Evolutionary conservation across 2,113 vertebrate genomes (phyloP).

Genomic region (Cacatua alba): DNA sequence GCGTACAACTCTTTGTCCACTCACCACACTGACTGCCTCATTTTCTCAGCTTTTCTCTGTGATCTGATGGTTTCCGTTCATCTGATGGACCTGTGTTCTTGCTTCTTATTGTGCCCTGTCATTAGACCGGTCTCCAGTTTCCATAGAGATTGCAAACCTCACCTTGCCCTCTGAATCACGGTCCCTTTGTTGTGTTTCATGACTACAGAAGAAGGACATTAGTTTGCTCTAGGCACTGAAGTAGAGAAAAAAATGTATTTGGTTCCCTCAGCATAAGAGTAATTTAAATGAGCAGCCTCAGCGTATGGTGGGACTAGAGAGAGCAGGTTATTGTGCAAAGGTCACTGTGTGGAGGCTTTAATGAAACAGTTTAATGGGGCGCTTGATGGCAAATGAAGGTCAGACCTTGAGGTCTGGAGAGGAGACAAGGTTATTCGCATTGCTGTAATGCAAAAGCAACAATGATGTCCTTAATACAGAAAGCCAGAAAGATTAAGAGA

Average conservation of each 20-base stretch:
- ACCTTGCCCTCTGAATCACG: background rate
- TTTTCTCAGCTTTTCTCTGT: background rate
- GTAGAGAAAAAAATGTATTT: background rate
- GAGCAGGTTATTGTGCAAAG: background rate
- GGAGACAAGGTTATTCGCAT: background rate
- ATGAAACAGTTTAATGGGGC: background rate
- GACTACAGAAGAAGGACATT: constrained; percentile 14
- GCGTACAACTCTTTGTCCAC: background rate
- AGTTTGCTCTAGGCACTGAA: background rate
- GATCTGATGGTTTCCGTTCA: background rate
- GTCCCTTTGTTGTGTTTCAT: background rate
- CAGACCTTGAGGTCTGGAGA: background rate
- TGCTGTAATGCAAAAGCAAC: background rate
- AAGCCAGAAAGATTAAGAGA: background rate
- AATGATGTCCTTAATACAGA: background rate
- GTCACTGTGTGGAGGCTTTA: background rate
- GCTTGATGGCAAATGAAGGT: background rate
- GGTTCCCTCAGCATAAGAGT: background rate
- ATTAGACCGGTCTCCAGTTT: background rate
- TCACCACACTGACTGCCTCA: background rate
- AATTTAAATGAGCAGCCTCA: constrained; percentile 8
- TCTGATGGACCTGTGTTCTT: background rate
- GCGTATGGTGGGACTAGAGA: background rate
- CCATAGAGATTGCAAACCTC: constrained; percentile 14
- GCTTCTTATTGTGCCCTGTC: background rate